Percentiles rank a stretch among this genome's conserved stretches.
Evolutionary conservation across 2,113 vertebrate species (phyloP).

Genomic region (Psephotus haematonotus): DNA sequence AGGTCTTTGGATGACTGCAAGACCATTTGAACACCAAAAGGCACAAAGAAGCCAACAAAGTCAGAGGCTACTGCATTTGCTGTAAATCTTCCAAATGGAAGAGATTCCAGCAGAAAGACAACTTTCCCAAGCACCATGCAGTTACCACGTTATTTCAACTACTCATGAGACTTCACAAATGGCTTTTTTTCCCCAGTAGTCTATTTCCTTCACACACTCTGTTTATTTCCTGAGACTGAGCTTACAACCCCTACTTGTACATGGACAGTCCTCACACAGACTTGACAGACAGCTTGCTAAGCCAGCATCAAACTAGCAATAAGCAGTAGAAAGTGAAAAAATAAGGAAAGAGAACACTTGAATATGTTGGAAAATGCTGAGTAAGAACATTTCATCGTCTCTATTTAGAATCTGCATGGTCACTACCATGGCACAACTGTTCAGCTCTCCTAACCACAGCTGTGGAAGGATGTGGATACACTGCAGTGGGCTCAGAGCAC

Average conservation of each 20-base stretch:
- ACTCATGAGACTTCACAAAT: not conserved
- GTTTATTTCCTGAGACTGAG: not conserved
- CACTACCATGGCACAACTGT: not conserved
- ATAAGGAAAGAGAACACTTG: not conserved
- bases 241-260: not conserved
- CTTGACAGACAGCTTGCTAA: not conserved
- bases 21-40: not conserved
- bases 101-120: not conserved
- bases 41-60: not conserved
- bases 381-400: not conserved
- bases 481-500: not conserved
- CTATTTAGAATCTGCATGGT: not conserved
- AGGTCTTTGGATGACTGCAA: not conserved
- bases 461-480: not conserved
- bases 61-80: not conserved
- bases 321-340: not conserved
- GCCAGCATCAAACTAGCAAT: not conserved
- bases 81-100: not conserved
- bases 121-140: not conserved
- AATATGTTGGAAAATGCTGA: not conserved
- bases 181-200: not conserved
- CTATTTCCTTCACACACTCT: not conserved
- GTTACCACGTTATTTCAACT: not conserved
- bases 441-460: rapidly evolving
- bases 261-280: not conserved